Base-by-base conservation (phyloP, 2,113 vertebrate genomes). In the Toxotes chatareus region DNA sequence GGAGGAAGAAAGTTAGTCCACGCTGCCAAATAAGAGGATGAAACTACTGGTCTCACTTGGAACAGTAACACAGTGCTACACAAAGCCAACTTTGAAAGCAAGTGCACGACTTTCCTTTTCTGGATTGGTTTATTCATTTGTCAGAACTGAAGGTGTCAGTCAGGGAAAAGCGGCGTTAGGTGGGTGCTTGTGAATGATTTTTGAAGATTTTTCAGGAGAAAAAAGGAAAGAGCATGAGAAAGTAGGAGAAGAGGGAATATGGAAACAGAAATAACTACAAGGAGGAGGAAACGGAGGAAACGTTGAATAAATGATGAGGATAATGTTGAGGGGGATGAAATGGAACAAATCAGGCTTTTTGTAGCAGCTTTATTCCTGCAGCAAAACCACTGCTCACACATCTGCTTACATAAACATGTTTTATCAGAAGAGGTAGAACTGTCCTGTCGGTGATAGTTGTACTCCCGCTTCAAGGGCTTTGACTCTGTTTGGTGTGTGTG, bases 321-420 rank as follows among this genome's bases (percentile, higher is more conserved):
- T 59, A 11, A 66, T 76, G 67, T 40, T n/a, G 42, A 65, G 53
- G 42, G 71, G 66, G 56, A 75, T 82, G 82, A 82, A 87, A 82
- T 11, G 16, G 60, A 76, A 91, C 68, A 62, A 88, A 82, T 78
- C 64, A 4, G 32, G 7, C 62, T 83, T 72, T 78, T 61, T 74
- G 79, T 56, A 8, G 68, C 34, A 0, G 17, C 47, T 62, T 57
- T 14, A 0, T 44, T 84, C 23, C 62, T 34, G 66, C 47, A 76
- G 34, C 34, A 65, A 78, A 77, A 57, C 55, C 31, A 1, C 9
- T 1, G 1, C 66, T 75, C 21, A 34, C 51, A 72, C 17, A 19
- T 86, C 70, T 73, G 62, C 66, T 76, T 73, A 70, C 69, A 77
- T 59, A 78, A 88, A 80, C 74, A 80, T 3, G 0, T 77, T 84